phyloP scores from a whole-genome alignment of 2,113 vertebrate species.

The Suricata suricatta region DNA sequence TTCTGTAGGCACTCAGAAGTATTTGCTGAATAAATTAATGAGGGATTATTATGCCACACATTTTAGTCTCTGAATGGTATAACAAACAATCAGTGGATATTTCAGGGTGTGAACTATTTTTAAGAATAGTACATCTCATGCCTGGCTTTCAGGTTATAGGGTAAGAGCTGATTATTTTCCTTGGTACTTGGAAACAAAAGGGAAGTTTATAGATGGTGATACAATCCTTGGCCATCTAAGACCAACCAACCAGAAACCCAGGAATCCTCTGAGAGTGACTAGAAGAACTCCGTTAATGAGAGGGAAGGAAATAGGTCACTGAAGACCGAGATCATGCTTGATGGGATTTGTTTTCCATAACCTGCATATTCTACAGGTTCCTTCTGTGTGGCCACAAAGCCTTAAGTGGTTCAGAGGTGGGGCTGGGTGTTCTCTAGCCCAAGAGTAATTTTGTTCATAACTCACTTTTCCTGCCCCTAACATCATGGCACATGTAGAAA shows the following conservation, averaged over 20 bases:
- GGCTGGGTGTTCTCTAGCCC: background rate
- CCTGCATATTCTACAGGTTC: background rate
- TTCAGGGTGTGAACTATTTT: background rate
- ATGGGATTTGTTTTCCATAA: background rate
- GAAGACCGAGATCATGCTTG: background rate
- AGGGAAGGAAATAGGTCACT: background rate
- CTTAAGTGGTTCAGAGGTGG: background rate
- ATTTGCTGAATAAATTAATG: background rate
- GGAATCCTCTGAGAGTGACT: background rate
- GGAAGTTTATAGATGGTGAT: background rate
- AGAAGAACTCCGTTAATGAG: background rate
- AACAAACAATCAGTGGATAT: background rate
- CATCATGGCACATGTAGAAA: background rate
- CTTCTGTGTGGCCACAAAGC: background rate
- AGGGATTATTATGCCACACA: background rate
- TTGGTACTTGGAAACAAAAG: background rate
- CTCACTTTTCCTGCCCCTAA: background rate
- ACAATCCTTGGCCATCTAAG: background rate
- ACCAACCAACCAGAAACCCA: background rate
- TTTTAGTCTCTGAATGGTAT: slow-evolving; percentile 25
- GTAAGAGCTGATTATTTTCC: background rate
- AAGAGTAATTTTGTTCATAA: background rate
- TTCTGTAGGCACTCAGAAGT: background rate
- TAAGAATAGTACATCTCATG: background rate
- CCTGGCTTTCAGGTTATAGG: background rate